Percentiles rank a stretch among this genome's conserved stretches.
Evolutionary conservation across 2,888 invertebrate genomes (phyloP).

Genomic region (Zhengitettix transpicula): DNA sequence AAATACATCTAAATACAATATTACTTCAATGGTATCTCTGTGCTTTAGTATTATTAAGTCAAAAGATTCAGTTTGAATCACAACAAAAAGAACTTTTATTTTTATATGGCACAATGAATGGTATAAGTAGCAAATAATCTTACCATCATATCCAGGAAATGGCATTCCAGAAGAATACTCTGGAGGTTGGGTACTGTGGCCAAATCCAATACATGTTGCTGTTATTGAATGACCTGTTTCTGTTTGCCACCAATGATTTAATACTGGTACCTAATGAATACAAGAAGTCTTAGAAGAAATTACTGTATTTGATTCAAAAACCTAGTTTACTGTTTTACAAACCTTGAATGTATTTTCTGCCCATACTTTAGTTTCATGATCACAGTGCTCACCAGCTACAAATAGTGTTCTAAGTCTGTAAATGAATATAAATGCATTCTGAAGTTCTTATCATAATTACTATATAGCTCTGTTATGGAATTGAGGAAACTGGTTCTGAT

Average conservation of each 20-base stretch:
- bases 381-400: constrained; percentile 86
- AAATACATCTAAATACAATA: no score
- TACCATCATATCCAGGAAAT: constrained; percentile 75
- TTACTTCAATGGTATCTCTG: no score
- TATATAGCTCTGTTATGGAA: no score
- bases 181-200: constrained; percentile 51
- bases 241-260: constrained; percentile 97
- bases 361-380: constrained; percentile 74
- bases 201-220: constrained; percentile 63
- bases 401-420: constrained; percentile 35
- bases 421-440: not conserved
- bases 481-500: no score
- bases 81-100: no score
- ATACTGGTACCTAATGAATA: constrained; percentile 37
- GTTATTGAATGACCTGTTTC: constrained; percentile 86
- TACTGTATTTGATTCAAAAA: no score
- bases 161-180: constrained; percentile 69
- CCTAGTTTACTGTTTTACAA: constrained; percentile 9
- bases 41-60: no score
- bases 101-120: no score
- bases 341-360: constrained; percentile 48
- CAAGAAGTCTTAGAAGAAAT: not conserved
- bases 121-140: constrained; percentile 20
- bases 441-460: no score
- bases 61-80: no score